Evolutionary conservation across 1,140 invertebrate genomes (phyloP).

Genomic region (Trichonephila clavipes): DNA sequence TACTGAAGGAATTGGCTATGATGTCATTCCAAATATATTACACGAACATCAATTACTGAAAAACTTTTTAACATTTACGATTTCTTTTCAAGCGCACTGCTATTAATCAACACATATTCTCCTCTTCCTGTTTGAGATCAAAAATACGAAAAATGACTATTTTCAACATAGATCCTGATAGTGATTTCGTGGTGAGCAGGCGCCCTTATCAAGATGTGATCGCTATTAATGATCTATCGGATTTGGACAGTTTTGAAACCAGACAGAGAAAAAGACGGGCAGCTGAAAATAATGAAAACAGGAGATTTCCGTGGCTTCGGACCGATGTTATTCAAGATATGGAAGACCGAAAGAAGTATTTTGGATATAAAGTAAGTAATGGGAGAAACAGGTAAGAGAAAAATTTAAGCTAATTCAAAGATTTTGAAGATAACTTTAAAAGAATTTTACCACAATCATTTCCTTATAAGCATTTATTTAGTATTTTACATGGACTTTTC

Average conservation of each 20-base stretch:
- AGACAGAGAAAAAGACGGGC: not conserved
- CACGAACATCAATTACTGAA: no score
- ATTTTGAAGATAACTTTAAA: no score
- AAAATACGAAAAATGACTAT: not conserved
- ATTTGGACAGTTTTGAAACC: constrained; percentile 40
- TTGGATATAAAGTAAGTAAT: constrained; percentile 4
- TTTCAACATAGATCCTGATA: not conserved
- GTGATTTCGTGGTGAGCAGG: constrained; percentile 24
- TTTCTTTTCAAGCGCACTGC: no score
- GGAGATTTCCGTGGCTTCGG: constrained; percentile 4
- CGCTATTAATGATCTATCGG: constrained; percentile 55
- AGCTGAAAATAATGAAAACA: not conserved
- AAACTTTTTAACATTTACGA: no score
- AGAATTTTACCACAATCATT: no score
- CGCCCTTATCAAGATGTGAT: constrained; percentile 63
- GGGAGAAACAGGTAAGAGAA: no score
- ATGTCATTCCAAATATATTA: no score
- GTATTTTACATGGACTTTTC: no score
- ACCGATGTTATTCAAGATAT: not conserved
- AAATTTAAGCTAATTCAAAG: no score
- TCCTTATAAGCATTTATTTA: no score
- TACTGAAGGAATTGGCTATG: no score
- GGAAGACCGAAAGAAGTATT: constrained; percentile 7
- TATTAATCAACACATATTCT: no score
- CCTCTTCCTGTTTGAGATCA: not conserved